These are phyloP conservation scores for Narcine bancroftii DNA, from an alignment of 2,113 vertebrate species.

Conservation along the genomic window DNA sequence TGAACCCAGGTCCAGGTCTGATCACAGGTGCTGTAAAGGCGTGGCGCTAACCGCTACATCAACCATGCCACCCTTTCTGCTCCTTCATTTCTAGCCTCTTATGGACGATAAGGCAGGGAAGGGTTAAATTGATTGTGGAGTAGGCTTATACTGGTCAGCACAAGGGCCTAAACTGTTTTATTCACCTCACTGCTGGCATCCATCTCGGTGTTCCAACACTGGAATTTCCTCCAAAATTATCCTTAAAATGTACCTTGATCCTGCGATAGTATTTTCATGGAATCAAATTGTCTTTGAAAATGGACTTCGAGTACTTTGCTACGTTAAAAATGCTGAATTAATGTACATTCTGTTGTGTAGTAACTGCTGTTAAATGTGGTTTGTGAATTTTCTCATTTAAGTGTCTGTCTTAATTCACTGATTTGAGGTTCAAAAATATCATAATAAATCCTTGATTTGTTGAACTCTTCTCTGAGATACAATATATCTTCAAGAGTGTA, in stretches of 20 bases:
- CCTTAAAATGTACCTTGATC: not conserved
- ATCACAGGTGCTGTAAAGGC: too few relatives aligned
- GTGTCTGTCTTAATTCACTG: slow-evolving; percentile 57
- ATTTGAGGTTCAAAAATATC: slow-evolving; percentile 73
- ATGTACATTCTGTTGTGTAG: too few relatives aligned
- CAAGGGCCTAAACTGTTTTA: too few relatives aligned
- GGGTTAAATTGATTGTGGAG: too few relatives aligned
- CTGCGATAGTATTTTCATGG: not conserved
- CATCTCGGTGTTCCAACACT: not conserved
- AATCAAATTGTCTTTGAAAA: not conserved
- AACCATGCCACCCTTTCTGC: not conserved
- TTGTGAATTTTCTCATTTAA: slow-evolving; percentile 41
- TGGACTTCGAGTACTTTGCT: not conserved
- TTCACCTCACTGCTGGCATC: not conserved
- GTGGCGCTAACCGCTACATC: too few relatives aligned
- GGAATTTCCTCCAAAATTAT: not conserved
- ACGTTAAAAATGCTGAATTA: not conserved
- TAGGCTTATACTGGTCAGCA: too few relatives aligned
- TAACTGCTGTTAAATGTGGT: not conserved
- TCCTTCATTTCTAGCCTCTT: not conserved
- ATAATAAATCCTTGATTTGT: slow-evolving; percentile 71
- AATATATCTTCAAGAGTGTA: slow-evolving; percentile 68
- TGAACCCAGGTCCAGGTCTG: too few relatives aligned
- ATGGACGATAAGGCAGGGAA: too few relatives aligned
- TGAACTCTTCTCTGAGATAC: slow-evolving; percentile 61